Conservation (phyloP, 2,888 invertebrate species). For the Platycheirus rosarum region DNA sequence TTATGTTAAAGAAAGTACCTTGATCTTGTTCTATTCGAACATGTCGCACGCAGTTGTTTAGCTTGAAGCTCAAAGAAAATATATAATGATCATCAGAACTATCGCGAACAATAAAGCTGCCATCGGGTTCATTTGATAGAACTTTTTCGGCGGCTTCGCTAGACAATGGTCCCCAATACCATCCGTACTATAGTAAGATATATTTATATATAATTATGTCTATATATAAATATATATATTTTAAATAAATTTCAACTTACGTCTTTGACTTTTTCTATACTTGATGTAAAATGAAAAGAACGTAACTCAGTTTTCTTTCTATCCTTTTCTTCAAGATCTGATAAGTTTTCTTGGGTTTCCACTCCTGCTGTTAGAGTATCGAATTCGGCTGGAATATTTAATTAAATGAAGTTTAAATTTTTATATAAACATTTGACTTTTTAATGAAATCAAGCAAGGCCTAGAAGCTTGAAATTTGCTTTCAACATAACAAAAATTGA, state of each 20-base stretch:
- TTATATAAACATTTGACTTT: too few relatives aligned
- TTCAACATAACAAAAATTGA: too few relatives aligned
- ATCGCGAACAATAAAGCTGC: slow-evolving; percentile 96
- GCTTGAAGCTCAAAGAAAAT: slow-evolving; percentile 95
- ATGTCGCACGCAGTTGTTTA: slow-evolving; percentile 94
- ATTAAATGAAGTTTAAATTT: too few relatives aligned
- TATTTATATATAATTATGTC: background rate
- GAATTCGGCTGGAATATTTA: slow-evolving; percentile 10
- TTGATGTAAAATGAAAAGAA: slow-evolving; percentile 92
- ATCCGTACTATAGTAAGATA: slow-evolving; percentile 88
- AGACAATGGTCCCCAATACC: slow-evolving; percentile 98
- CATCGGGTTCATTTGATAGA: slow-evolving; percentile 94
- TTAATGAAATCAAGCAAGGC: too few relatives aligned
- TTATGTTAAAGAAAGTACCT: slow-evolving; percentile 84
- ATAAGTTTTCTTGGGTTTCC: slow-evolving; percentile 55
- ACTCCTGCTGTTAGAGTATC: slow-evolving; percentile 50
- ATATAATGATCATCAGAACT: slow-evolving; percentile 98
- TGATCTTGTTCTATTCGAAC: slow-evolving; percentile 97
- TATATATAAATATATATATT: slow-evolving; percentile 5
- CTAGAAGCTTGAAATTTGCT: too few relatives aligned
- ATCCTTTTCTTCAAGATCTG: slow-evolving; percentile 75
- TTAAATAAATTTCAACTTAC: slow-evolving; percentile 86
- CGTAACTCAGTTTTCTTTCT: slow-evolving; percentile 79
- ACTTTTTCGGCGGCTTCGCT: slow-evolving; percentile 96
- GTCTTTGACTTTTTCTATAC: slow-evolving; percentile 96